A percentile compares a stretch with the other conserved stretches of the same genome.
Evolutionary conservation across 2,888 invertebrate genomes (phyloP).

Genomic region (Phlogophora meticulosa): DNA sequence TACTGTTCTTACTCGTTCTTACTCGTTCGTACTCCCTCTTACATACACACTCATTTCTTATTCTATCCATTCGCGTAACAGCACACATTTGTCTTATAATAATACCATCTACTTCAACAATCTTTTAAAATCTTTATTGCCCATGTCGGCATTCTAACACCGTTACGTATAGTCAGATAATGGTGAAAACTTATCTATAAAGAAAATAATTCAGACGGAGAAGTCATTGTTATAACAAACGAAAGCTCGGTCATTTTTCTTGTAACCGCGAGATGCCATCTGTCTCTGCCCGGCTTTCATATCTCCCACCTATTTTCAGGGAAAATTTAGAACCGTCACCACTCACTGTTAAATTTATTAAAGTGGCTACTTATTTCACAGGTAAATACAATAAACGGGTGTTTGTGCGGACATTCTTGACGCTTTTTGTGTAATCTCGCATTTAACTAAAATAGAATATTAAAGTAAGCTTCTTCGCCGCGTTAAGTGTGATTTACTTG

Average conservation of each 20-base stretch:
- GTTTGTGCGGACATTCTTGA: conserved; percentile 22
- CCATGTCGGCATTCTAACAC: conserved; percentile 35
- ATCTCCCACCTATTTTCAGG: conserved; percentile 60
- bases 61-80: no score
- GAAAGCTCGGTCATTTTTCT: conserved; percentile 60
- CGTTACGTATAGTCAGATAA: conserved; percentile 41
- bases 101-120: no score
- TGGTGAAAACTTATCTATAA: conserved; percentile 43
- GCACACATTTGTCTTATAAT: no score
- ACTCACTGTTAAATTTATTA: conserved; percentile 66
- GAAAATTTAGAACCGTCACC: conserved; percentile 54
- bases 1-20: no score
- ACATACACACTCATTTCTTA: no score
- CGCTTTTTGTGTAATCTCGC: conserved; percentile 28
- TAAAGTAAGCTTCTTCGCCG: conserved; percentile 10
- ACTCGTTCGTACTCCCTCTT: no score
- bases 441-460: conserved; percentile 48
- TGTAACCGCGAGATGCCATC: conserved; percentile 53
- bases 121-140: conserved; percentile 44
- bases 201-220: conserved; percentile 57
- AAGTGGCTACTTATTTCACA: conserved; percentile 47
- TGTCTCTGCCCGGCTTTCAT: conserved; percentile 61
- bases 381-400: conserved; percentile 36
- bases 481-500: conserved; percentile 11
- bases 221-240: conserved; percentile 64